phyloP scores from a whole-genome alignment of 53 echinoderm and acorn worm species.

The Luidia sarsii region DNA sequence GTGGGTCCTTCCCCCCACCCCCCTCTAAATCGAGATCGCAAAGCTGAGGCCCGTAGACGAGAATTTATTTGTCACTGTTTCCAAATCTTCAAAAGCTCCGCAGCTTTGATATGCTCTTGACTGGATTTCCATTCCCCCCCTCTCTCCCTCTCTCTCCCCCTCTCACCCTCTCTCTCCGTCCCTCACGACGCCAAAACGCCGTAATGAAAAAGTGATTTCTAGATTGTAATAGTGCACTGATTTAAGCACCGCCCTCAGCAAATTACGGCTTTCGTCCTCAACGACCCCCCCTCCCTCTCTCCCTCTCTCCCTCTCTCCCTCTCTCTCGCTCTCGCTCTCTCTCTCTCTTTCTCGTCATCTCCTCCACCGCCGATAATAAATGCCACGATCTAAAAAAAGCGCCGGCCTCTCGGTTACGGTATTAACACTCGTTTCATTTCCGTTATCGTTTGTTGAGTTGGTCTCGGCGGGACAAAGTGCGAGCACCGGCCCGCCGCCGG shows the following conservation, averaged over 20 bases:
- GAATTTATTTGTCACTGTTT: conserved; percentile 21
- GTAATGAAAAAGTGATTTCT: neutral
- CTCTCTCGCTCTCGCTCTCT: too few relatives aligned
- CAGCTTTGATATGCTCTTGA: too few relatives aligned
- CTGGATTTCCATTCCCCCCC: too few relatives aligned
- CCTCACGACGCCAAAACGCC: too few relatives aligned
- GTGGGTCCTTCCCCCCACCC: too few relatives aligned
- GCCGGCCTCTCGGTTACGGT: conserved; percentile 58
- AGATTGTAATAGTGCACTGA: neutral
- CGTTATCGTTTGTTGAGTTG: conserved; percentile 59
- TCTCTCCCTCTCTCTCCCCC: too few relatives aligned
- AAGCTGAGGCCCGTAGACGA: too few relatives aligned
- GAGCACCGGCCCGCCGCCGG: conserved; percentile 51
- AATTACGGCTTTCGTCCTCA: neutral
- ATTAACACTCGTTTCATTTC: conserved; percentile 58
- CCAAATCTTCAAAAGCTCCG: neutral
- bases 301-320: too few relatives aligned
- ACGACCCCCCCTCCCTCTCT: too few relatives aligned
- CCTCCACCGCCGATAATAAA: conserved; percentile 54
- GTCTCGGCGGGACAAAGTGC: conserved; percentile 61
- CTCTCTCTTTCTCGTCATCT: too few relatives aligned
- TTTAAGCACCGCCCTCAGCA: conserved; percentile 20
- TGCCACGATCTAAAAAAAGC: conserved; percentile 43
- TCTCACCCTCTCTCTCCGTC: too few relatives aligned
- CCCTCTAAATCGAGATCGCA: too few relatives aligned